phyloP scores from a whole-genome alignment of 2,888 invertebrate species.

The Melanchra persicariae region DNA sequence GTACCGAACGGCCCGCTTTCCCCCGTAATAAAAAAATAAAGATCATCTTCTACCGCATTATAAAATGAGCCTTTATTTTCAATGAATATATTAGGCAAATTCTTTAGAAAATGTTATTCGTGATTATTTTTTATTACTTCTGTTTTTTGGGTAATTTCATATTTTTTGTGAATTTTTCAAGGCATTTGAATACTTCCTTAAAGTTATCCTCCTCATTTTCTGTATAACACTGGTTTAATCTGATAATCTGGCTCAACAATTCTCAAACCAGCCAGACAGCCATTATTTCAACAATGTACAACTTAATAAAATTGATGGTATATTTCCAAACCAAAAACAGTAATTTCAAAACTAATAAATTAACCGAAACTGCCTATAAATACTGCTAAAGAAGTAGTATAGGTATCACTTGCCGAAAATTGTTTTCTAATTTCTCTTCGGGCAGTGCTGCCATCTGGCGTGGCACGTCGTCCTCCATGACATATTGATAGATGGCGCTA shows the following conservation, averaged over 20 bases:
- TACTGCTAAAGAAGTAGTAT: constrained; percentile 47
- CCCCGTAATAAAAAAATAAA: constrained; percentile 81
- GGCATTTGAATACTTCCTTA: constrained; percentile 35
- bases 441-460: constrained; percentile 87
- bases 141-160: constrained; percentile 51
- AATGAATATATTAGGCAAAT: constrained; percentile 71
- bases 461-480: constrained; percentile 78
- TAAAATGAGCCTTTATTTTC: constrained; percentile 70
- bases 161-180: constrained; percentile 39
- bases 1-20: constrained; percentile 80
- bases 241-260: constrained; percentile 31
- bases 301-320: constrained; percentile 44
- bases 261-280: neutral
- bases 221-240: constrained; percentile 27
- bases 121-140: constrained; percentile 60
- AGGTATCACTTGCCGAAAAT: constrained; percentile 79
- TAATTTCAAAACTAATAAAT: constrained; percentile 41
- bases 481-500: constrained; percentile 89
- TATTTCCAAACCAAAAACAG: constrained; percentile 35
- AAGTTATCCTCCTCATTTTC: constrained; percentile 24
- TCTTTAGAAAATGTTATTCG: constrained; percentile 65
- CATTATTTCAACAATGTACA: constrained; percentile 47
- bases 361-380: constrained; percentile 53
- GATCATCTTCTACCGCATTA: constrained; percentile 76
- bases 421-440: constrained; percentile 86